These are phyloP conservation scores for Archocentrus centrarchus DNA, from an alignment of 2,113 vertebrate genomes.

Conservation along the genomic window DNA sequence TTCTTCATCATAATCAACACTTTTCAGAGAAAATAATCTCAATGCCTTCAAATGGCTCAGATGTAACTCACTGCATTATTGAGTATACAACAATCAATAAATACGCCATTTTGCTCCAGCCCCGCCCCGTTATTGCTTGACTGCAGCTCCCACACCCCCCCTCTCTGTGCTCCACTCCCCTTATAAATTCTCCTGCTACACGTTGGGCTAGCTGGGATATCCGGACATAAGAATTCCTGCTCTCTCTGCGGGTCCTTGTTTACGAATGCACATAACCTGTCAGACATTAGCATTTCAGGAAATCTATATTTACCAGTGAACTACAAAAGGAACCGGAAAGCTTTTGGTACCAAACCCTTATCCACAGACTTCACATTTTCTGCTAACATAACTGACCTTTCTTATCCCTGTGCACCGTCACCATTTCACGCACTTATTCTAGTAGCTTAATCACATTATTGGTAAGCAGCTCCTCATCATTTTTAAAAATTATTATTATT, in stretches of 20 bases:
- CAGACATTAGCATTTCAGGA: background rate
- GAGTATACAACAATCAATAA: background rate
- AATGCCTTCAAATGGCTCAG: too few relatives aligned
- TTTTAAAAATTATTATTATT: too few relatives aligned
- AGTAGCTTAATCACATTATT: too few relatives aligned
- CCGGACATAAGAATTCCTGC: background rate
- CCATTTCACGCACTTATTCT: too few relatives aligned
- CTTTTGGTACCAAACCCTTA: background rate
- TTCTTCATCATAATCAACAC: too few relatives aligned
- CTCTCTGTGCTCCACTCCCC: background rate
- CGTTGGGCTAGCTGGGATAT: background rate
- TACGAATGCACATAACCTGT: background rate
- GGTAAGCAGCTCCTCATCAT: too few relatives aligned
- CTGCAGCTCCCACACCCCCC: background rate
- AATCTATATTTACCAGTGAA: background rate
- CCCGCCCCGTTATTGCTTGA: background rate
- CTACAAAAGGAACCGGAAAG: too few relatives aligned
- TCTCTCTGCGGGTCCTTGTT: rapidly evolving
- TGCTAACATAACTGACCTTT: background rate
- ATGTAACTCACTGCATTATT: too few relatives aligned
- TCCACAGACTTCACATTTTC: rapidly evolving
- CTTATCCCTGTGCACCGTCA: too few relatives aligned
- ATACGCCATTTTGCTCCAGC: too few relatives aligned
- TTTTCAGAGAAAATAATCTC: too few relatives aligned
- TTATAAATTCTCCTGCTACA: background rate